Percentiles rank a stretch among this genome's conserved stretches.
These are phyloP conservation scores for Plusia festucae DNA, from an alignment of 2,888 invertebrate genomes.

Conservation along the genomic window DNA sequence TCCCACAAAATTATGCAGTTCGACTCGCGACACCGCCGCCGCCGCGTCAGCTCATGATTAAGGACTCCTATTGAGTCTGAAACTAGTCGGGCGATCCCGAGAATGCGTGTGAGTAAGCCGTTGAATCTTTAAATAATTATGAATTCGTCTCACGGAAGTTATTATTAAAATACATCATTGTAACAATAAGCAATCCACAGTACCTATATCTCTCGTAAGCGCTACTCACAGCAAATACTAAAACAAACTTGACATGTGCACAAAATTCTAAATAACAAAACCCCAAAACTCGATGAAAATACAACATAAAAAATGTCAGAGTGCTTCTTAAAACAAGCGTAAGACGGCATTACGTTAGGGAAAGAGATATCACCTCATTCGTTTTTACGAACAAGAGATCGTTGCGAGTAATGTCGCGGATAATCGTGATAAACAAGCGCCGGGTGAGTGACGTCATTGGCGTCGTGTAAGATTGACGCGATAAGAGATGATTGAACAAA, in stretches of 20 bases:
- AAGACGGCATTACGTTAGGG: constrained; percentile 50
- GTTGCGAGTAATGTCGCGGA: constrained; percentile 56
- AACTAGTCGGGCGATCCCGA: too few species aligned
- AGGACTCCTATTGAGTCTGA: too few species aligned
- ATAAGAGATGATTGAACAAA: constrained; percentile 44
- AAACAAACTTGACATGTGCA: neutral
- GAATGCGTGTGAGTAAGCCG: too few species aligned
- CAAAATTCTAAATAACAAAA: constrained; percentile 18
- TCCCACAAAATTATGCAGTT: too few species aligned
- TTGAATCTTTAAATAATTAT: too few species aligned
- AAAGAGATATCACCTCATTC: constrained; percentile 61
- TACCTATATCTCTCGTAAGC: too few species aligned
- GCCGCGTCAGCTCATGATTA: too few species aligned
- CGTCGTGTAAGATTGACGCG: constrained; percentile 36
- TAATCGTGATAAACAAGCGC: constrained; percentile 59
- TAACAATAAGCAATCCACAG: too few species aligned
- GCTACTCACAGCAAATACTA: too few species aligned
- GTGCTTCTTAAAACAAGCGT: constrained; percentile 48
- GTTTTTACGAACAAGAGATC: constrained; percentile 61
- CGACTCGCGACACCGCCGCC: too few species aligned
- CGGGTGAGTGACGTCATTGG: constrained; percentile 45
- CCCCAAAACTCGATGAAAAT: constrained; percentile 38
- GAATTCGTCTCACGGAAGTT: too few species aligned
- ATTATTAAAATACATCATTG: too few species aligned
- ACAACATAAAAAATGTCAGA: constrained; percentile 46